Base-by-base conservation (phyloP, 2,888 invertebrate species). In the Noctua fimbriata region DNA sequence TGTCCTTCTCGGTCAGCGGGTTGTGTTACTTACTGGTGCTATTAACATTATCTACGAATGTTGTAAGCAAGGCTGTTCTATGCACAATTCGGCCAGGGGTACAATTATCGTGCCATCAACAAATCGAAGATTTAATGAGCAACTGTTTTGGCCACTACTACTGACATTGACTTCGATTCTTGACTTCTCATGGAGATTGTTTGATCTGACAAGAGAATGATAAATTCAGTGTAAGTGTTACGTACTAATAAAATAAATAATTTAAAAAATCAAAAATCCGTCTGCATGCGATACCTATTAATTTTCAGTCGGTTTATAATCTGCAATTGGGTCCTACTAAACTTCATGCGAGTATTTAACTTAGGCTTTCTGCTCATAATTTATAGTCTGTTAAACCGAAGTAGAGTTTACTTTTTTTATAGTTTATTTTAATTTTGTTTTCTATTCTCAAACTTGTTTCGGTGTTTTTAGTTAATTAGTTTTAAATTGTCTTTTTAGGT, bases 1-100 rank as follows among this genome's bases (percentile, higher is more conserved):
- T 84, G 89, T 93, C 93, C 94, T 94, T 93, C 91, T 94, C 92
- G 91, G 92, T 89, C 90, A 93, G 90, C 92, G 89, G 91, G 89
- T 67, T 89, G 89, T 90, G 83, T 89, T 88, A 90, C 90, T 90
- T 88, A 90, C 89, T 88, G 44, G 12, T 44, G 86, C 82, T 82
- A 88, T 86, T 89, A 91, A 89, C 89, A 88, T 90, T 84, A 83
- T 85, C 82, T 85, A 89, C 82, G 85, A 86, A 84, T 89, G 88
- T 81, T 70, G 76, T 81, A 69, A 81, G 87, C 92, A 91, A 92
- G 93, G 92, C 87, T 90, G 86, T 49, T 73, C 82, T 85, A 82
- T 81, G 81, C 85, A 73, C 73, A 92, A 92, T 87, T 91, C 89
- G 92, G 92, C 90, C 92, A 92, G 88, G 87, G 91, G 84, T 89